Conservation (phyloP, 2,113 vertebrate genomes). For the Mugil cephalus region DNA sequence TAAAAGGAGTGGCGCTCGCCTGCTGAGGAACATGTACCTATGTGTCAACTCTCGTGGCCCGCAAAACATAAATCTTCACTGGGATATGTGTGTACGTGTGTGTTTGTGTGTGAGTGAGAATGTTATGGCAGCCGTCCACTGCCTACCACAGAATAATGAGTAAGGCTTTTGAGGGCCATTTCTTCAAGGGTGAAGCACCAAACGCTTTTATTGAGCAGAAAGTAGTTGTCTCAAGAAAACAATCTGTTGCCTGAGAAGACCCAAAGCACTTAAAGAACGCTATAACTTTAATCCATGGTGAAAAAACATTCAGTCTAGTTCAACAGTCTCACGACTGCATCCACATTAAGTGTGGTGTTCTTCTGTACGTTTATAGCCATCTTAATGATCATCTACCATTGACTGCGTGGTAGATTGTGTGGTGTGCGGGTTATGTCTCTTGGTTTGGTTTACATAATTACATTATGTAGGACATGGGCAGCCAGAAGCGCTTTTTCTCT, state of each 20-base stretch:
- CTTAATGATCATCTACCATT: conserved; percentile 52
- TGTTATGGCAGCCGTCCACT: conserved; percentile 21
- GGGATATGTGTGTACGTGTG: conserved; percentile 7
- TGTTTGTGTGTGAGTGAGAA: too few relatives aligned
- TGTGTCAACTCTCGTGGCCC: conserved; percentile 4
- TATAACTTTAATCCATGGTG: conserved; percentile 16
- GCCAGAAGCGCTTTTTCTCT: conserved; percentile 81
- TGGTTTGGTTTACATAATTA: conserved; percentile 79
- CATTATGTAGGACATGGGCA: conserved; percentile 83
- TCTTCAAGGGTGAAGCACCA: conserved; percentile 36
- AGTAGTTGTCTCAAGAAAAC: conserved; percentile 28
- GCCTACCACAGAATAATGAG: conserved; percentile 31
- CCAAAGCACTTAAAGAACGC: background rate
- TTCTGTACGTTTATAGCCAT: conserved; percentile 19
- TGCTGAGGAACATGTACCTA: conserved; percentile 22
- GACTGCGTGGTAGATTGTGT: conserved; percentile 64
- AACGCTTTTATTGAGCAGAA: conserved; percentile 42
- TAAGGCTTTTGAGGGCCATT: conserved; percentile 29
- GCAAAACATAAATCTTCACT: conserved; percentile 23
- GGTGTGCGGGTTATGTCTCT: conserved; percentile 49
- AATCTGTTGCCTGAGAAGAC: conserved; percentile 17
- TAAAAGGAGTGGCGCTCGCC: conserved; percentile 1
- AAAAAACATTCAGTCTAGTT: background rate
- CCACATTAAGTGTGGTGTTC: background rate
- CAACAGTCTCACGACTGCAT: background rate